Conservation (phyloP, 2,113 vertebrate species). For the Crotophaga sulcirostris region DNA sequence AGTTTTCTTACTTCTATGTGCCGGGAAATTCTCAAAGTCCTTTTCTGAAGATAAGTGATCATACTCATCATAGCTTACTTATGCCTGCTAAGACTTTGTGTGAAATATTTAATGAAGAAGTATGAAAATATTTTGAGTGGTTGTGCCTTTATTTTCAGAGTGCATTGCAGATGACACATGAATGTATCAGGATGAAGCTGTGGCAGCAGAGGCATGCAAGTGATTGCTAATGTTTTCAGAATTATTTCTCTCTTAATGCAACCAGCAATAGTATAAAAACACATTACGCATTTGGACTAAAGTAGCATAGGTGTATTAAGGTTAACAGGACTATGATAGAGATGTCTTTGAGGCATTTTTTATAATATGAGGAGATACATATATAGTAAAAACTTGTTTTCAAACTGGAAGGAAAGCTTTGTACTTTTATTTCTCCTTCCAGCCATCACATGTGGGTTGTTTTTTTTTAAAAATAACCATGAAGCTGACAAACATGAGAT, state of each 20-base stretch:
- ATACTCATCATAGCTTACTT: constrained; percentile 68
- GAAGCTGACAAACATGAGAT: neutral
- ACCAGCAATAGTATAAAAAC: neutral
- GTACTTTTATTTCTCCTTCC: neutral
- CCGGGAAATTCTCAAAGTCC: constrained; percentile 63
- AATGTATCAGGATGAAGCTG: constrained; percentile 52
- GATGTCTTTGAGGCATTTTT: neutral
- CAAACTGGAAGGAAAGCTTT: neutral
- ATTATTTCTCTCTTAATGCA: constrained; percentile 60
- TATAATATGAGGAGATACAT: neutral
- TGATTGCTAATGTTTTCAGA: constrained; percentile 55
- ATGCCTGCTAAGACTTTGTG: constrained; percentile 77
- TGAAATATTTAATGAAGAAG: constrained; percentile 78
- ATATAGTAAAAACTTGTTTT: neutral
- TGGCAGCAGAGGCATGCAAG: constrained; percentile 60
- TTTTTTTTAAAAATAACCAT: neutral
- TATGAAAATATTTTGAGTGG: constrained; percentile 89
- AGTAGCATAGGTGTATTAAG: neutral
- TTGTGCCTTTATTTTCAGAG: constrained; percentile 72
- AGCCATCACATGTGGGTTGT: neutral
- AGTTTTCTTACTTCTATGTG: constrained; percentile 18
- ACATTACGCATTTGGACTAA: constrained; percentile 45
- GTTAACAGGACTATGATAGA: neutral
- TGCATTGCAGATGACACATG: constrained; percentile 59
- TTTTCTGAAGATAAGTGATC: constrained; percentile 77